Evolutionary conservation across 2,888 invertebrate species (phyloP), one percentile per base, ranked within the genome.

Genomic region (Hypomecis punctinalis): DNA sequence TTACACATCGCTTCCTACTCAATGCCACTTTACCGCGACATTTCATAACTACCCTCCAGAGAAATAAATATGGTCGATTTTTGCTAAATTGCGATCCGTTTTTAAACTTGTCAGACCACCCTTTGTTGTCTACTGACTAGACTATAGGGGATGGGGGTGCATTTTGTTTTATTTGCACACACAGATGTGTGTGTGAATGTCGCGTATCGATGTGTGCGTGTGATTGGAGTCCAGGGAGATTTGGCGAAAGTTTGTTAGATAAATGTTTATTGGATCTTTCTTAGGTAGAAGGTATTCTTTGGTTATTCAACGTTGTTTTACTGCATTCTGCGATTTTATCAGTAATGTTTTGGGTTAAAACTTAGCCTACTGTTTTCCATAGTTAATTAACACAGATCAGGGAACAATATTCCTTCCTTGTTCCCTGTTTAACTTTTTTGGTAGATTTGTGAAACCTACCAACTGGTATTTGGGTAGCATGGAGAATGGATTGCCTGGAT

Each of bases 121-220:
- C 91, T 91, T 91, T 91, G 91, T 91, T 91, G 91, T 91, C 91
- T 91, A 85, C 84, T 74, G 85, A 83, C 88, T 86, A 89, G 90
- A 88, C 90, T 79, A 78, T 73, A 76, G 82, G 82, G 81, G 73
- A 75, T 76, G 76, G 84, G 86, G 82, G 54, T 83, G 82, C 84
- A 82, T 88, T 90, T 90, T 89, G 89, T 89, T 91, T 90, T 90
- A 89, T 91, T 91, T 90, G 87, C 76, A 71, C 78, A 75, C 78
- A 74, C 81, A 80, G 79, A 75, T 67, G 77, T 77, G 75, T 62
- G 54, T 78, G 75, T 76, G 75, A 74, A 78, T 47, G 6, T 23
- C 64, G 75, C 72, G 33, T 74, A 85, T 85, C 83, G 82, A 84
- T 83, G 48, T 61, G 42, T 23, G 52, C 3, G 40, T 40, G 43